These are phyloP conservation scores for Zapus hudsonius DNA, from an alignment of 2,113 vertebrate genomes.

Conservation along the genomic window DNA sequence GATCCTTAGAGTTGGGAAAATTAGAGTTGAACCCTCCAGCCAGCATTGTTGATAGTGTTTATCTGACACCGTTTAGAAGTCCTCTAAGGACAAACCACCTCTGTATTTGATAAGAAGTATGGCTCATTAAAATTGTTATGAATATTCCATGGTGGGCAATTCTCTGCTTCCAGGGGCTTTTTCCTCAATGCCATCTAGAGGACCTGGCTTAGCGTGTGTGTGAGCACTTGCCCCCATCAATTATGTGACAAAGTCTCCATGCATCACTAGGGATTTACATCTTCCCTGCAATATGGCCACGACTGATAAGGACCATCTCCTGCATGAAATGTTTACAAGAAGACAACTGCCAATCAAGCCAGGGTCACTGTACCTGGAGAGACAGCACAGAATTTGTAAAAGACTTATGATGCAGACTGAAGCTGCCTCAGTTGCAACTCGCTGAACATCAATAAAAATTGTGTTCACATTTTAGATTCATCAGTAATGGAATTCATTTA, in stretches of 20 bases:
- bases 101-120: background rate
- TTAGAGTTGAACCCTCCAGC: background rate
- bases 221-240: background rate
- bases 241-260: background rate
- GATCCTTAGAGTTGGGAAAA: background rate
- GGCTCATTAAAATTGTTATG: background rate
- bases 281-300: background rate
- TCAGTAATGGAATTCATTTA: slow-evolving; percentile 78
- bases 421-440: slow-evolving; percentile 60
- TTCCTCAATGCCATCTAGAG: background rate
- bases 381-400: background rate
- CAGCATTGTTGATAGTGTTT: background rate
- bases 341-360: slow-evolving; percentile 17
- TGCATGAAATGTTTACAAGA: slow-evolving; percentile 6
- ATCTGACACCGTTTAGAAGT: background rate
- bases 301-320: background rate
- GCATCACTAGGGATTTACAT: background rate
- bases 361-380: background rate
- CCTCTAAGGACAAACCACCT: background rate
- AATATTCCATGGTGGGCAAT: background rate
- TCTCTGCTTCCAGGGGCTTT: background rate
- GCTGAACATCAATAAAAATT: slow-evolving; percentile 74
- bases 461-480: slow-evolving; percentile 63
- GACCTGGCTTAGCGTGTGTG: background rate
- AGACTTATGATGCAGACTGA: background rate